A percentile compares a stretch with the other conserved stretches of the same genome.
These are phyloP conservation scores for Andrena dorsata DNA, from an alignment of 2,888 invertebrate species.

Conservation along the genomic window DNA sequence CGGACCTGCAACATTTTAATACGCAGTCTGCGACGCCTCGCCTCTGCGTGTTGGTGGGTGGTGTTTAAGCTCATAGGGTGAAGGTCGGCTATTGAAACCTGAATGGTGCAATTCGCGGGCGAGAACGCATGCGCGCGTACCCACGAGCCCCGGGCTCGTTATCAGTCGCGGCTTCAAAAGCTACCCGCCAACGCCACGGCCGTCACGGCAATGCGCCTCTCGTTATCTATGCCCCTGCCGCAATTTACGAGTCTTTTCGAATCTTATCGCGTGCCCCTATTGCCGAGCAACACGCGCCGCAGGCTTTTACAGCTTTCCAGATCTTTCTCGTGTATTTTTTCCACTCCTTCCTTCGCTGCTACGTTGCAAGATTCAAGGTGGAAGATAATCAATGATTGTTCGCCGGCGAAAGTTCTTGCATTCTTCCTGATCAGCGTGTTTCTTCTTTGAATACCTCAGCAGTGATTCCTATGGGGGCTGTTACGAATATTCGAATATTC, in stretches of 20 bases:
- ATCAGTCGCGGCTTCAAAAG: conserved; percentile 69
- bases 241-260: conserved; percentile 72
- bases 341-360: neutral
- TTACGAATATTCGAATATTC: too few relatives aligned
- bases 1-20: conserved; percentile 3
- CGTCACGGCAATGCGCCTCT: conserved; percentile 75
- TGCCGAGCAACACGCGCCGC: conserved; percentile 58
- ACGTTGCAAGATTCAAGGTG: neutral
- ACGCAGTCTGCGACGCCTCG: conserved; percentile 4
- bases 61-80: conserved; percentile 71
- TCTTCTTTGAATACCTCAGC: too few relatives aligned
- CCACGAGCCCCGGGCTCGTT: conserved; percentile 50
- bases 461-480: neutral
- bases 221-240: conserved; percentile 73
- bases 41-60: conserved; percentile 15
- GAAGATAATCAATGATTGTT: neutral
- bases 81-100: conserved; percentile 79
- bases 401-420: too few relatives aligned
- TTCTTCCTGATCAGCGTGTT: too few relatives aligned
- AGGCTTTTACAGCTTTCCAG: conserved; percentile 30
- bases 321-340: neutral
- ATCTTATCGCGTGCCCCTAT: conserved; percentile 70
- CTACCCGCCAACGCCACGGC: conserved; percentile 46
- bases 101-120: conserved; percentile 69
- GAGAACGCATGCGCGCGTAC: conserved; percentile 37